Base-by-base conservation (phyloP, 2,113 vertebrate species). In the Penelope pileata region DNA sequence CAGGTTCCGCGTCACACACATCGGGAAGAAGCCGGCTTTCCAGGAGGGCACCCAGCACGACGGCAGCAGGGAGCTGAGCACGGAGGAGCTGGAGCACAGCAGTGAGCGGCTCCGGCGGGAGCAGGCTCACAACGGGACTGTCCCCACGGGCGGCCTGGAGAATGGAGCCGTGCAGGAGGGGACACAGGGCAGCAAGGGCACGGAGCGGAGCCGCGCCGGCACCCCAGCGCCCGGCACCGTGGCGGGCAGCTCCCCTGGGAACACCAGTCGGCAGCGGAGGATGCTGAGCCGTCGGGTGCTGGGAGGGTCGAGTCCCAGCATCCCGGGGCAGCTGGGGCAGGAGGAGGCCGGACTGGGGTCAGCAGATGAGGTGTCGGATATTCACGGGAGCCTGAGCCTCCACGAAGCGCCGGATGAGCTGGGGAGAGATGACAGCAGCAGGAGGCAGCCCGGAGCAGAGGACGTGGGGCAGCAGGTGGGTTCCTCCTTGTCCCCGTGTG, bases 1-100 rank as follows among this genome's bases (percentile, higher is more conserved):
- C 89, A 99, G 99, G 96, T 99, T 99, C 90, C 97, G 98, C 36
- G 99, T 99, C 83, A 99, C 98, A 7, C 99, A 99, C 91, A 98
- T 98, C 7, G 99, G 98, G 81, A 99, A 99, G 96, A 99, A 98
- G 54, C 86, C 96, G 36, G 64, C 96, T 36, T 94, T 95, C 10
- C 98, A 97, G 32, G 98, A 98, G 14, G 96, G 96, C 0, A 48
- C 97, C 58, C 45, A 97, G 96, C 96, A 95, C 2, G 74, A 94
- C 0, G 89, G 96, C 34, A 98, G 98, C 51, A 96, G 83, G 29
- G 96, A 96, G 42, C 91, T 42, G 9, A 97, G 96, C 67, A 84
- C 88, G 0, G 73, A 96, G 79, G 76, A 91, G 93, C 67, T 96
- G 94, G 94, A 86, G 93, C 93, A 58, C 88, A 96, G 96, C 89